Base-by-base conservation (phyloP, 2,797 vertebrate genomes). In the Coilia nasus region DNA sequence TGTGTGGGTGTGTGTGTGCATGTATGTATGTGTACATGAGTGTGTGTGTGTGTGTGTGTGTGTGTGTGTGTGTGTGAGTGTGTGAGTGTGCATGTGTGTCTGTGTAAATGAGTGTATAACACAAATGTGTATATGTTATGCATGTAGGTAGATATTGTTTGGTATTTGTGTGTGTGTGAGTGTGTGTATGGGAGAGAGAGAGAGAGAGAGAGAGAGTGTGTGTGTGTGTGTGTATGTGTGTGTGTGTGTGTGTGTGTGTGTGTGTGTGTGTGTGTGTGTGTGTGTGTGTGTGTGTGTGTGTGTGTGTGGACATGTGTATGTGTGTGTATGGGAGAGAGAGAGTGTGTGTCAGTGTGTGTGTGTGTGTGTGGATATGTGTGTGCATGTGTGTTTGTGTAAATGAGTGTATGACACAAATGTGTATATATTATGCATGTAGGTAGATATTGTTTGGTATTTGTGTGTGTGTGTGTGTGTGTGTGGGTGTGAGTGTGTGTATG, bases 221-320 rank as follows among this genome's bases (percentile, higher is more conserved):
- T 57, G 12, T 57, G 56, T 57, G 10, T 56, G 11, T 56, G 54
- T 56, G 57, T 59, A n/a, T 60, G 3, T 60, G 59, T 67, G 62
- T 28, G 2, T 28, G 25, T 28, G 62, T 67, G 62, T 67, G 0
- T 67, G 62, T 67, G 25, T 28, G 11, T 67, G 62, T 67, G 23
- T 67, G 15, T 67, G 10, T 67, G 23, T 67, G 62, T 67, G 62
- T 67, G 23, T 67, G 23, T 64, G 21, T 64, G 3, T 23, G 0
- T 83, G 62, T 82, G 85, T 25, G n/a, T 85, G 31, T 15, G 5
- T 86, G 7, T 23, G 7, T 82, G 0, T 57, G 21, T 80, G 23
- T 82, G 7, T 78, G 47, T 19, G 10, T 82, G 80, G 64, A 80
- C 50, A 41, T 71, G 59, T 41, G 59, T 31, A 11, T 67, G 62